Percentiles rank a stretch among this genome's conserved stretches.
phyloP scores from a whole-genome alignment of 2,888 invertebrate genomes.

The Flabesymbios commensalis region DNA sequence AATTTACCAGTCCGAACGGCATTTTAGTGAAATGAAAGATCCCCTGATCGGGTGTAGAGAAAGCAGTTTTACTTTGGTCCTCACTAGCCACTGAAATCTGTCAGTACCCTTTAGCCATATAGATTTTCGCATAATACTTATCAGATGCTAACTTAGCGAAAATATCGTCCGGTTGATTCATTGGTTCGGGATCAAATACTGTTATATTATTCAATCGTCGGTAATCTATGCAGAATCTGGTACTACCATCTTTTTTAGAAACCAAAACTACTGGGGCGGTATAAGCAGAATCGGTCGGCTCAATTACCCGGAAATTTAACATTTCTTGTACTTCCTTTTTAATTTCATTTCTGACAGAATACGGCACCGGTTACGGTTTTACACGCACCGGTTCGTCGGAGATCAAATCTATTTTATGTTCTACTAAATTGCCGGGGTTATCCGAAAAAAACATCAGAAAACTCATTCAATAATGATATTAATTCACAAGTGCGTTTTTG shows the following conservation, averaged over 20 bases:
- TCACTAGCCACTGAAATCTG: not conserved
- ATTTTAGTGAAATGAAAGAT: constrained; percentile 4
- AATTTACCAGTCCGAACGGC: constrained; percentile 11
- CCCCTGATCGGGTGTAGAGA: constrained; percentile 3
- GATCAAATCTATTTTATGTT: not conserved
- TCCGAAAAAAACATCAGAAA: not conserved
- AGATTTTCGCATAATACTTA: not conserved
- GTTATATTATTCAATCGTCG: not conserved
- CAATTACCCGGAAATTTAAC: not conserved
- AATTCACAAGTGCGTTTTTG: too few species aligned
- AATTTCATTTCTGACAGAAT: not conserved
- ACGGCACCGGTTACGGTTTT: not conserved
- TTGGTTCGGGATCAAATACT: not conserved
- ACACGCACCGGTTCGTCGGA: not conserved
- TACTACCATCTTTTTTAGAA: not conserved
- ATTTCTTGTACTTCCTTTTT: not conserved
- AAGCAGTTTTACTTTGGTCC: not conserved
- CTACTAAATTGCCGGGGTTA: not conserved
- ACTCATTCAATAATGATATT: not conserved
- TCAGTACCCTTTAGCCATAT: not conserved
- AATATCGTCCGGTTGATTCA: not conserved
- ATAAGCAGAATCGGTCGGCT: not conserved
- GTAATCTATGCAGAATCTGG: not conserved
- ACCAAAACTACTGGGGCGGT: not conserved
- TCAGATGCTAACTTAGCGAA: not conserved